phyloP scores from a whole-genome alignment of 2,888 invertebrate species.

The Ischnura elegans region DNA sequence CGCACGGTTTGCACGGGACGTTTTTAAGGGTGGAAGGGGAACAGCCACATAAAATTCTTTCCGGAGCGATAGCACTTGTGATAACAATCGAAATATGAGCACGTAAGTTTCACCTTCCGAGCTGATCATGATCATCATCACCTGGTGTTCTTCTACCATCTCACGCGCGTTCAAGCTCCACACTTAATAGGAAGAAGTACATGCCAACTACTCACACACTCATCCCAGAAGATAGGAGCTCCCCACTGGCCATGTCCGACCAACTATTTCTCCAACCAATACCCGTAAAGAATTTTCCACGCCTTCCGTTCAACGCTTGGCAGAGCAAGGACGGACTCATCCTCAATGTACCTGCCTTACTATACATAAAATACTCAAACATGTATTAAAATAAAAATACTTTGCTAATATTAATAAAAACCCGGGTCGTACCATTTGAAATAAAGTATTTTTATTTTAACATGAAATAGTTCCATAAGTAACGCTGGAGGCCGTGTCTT shows the following conservation, averaged over 20 bases:
- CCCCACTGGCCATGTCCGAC: not conserved
- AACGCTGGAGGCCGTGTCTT: too few species aligned
- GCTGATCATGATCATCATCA: not conserved
- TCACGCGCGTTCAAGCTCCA: not conserved
- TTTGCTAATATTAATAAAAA: too few species aligned
- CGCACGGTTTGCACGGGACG: conserved; percentile 14
- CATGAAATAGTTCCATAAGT: too few species aligned
- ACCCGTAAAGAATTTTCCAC: not conserved
- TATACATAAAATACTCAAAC: too few species aligned
- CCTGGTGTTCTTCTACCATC: not conserved
- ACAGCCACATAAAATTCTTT: conserved; percentile 4
- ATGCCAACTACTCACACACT: not conserved
- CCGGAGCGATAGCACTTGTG: not conserved
- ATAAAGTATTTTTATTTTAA: too few species aligned
- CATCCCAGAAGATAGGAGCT: not conserved
- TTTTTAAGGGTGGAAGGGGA: not conserved
- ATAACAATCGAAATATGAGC: conserved; percentile 34
- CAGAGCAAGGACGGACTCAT: too few species aligned
- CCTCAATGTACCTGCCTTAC: too few species aligned
- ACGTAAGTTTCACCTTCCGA: not conserved
- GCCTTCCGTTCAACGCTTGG: not conserved
- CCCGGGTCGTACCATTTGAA: too few species aligned
- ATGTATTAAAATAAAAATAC: too few species aligned
- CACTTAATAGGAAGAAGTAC: conserved; percentile 17
- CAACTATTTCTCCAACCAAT: not conserved